phyloP scores from a whole-genome alignment of 2,888 invertebrate species.

The Tetrapedia diversipes region DNA sequence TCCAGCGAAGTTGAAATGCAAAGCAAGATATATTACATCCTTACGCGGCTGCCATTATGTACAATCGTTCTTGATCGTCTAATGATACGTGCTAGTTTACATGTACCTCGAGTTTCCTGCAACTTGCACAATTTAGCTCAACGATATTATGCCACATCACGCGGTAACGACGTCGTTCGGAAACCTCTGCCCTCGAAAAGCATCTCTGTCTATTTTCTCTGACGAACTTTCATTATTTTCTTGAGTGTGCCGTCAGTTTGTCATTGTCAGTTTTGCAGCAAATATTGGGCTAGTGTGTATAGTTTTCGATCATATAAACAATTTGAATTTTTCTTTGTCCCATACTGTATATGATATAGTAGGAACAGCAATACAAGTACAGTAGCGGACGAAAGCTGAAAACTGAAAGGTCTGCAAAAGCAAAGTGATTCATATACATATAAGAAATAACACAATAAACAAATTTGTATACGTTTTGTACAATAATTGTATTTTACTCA shows the following conservation, averaged over 20 bases:
- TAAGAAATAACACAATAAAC: too few species aligned
- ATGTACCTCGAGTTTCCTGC: constrained; percentile 28
- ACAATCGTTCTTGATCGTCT: constrained; percentile 26
- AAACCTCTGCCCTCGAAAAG: constrained; percentile 2
- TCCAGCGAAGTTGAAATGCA: constrained; percentile 45
- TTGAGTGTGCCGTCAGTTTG: background rate
- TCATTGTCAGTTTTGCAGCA: background rate
- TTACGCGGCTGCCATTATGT: constrained; percentile 47
- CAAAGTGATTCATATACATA: too few species aligned
- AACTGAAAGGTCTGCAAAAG: too few species aligned
- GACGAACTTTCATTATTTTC: background rate
- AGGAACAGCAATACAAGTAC: too few species aligned
- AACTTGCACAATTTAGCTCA: constrained; percentile 48
- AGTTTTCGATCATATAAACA: too few species aligned
- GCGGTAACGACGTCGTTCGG: constrained; percentile 21
- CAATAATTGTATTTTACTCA: too few species aligned
- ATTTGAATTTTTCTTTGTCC: too few species aligned
- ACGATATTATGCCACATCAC: constrained; percentile 36
- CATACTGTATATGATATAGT: too few species aligned
- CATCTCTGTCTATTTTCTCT: background rate
- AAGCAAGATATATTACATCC: constrained; percentile 46
- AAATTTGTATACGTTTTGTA: too few species aligned
- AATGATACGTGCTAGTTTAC: constrained; percentile 32
- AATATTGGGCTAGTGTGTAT: too few species aligned
- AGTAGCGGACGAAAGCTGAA: too few species aligned